Percentiles rank a stretch among this genome's conserved stretches.
phyloP scores from a whole-genome alignment of 1,140 invertebrate species.

The Aphelinus atriplicis region DNA sequence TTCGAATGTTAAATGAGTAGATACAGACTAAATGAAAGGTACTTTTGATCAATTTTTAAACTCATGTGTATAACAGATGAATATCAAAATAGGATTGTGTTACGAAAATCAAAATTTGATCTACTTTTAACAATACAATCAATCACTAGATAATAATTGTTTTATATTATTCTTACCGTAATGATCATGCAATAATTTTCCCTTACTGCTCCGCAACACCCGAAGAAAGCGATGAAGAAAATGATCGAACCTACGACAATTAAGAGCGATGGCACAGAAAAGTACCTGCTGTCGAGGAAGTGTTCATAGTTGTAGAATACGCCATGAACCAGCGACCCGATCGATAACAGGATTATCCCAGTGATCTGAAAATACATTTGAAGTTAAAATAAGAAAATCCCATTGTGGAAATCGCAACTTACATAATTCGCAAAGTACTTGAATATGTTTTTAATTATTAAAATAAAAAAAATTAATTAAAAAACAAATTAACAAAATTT shows the following conservation, averaged over 20 bases:
- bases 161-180: constrained; percentile 66
- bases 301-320: constrained; percentile 74
- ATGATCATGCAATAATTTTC: constrained; percentile 86
- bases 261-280: constrained; percentile 77
- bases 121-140: not conserved
- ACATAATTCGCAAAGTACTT: not conserved
- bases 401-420: too few species aligned
- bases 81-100: too few species aligned
- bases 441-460: not conserved
- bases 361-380: constrained; percentile 68
- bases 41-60: too few species aligned
- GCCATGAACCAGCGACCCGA: constrained; percentile 73
- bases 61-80: too few species aligned
- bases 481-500: too few species aligned
- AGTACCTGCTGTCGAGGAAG: constrained; percentile 71
- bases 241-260: constrained; percentile 83
- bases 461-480: not conserved
- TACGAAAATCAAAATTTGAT: not conserved
- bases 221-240: constrained; percentile 85
- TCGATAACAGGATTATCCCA: constrained; percentile 74
- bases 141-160: too few species aligned
- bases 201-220: constrained; percentile 86
- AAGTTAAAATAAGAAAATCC: not conserved
- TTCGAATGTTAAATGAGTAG: too few species aligned
- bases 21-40: too few species aligned